A percentile compares a stretch with the other conserved stretches of the same genome.
These are phyloP conservation scores for Pan paniscus DNA, from an alignment of 2,113 vertebrate species.

Conservation along the genomic window DNA sequence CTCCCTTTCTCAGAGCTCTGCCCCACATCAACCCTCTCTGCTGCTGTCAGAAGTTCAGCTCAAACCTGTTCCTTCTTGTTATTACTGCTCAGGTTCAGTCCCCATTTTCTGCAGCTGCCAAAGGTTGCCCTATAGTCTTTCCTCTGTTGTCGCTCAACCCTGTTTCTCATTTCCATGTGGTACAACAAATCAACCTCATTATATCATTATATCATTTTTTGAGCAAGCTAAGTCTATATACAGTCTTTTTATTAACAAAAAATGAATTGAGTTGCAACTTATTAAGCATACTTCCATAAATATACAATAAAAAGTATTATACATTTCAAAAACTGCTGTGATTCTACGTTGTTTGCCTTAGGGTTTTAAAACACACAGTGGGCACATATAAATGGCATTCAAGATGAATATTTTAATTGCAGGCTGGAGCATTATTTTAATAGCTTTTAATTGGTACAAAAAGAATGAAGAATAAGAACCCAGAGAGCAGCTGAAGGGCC, in stretches of 20 bases:
- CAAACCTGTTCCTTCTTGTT: neutral
- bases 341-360: conserved; percentile 23
- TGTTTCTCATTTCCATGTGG: neutral
- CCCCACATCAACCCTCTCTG: neutral
- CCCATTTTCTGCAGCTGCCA: neutral
- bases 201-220: neutral
- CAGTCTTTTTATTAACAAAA: neutral
- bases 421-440: neutral
- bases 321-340: conserved; percentile 11
- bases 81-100: neutral
- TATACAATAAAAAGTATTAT: neutral
- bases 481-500: neutral
- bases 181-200: neutral
- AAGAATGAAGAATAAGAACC: conserved; percentile 18
- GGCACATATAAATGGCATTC: neutral
- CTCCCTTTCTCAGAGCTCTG: neutral
- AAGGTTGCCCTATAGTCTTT: neutral
- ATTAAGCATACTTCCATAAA: neutral
- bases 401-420: conserved; percentile 8
- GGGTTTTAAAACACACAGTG: neutral
- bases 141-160: neutral
- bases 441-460: neutral
- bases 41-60: neutral
- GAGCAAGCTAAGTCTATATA: neutral
- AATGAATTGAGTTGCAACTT: neutral